Percentiles rank a stretch among this genome's conserved stretches.
phyloP scores from a whole-genome alignment of 2,888 invertebrate genomes.

The Xylophagus ater region DNA sequence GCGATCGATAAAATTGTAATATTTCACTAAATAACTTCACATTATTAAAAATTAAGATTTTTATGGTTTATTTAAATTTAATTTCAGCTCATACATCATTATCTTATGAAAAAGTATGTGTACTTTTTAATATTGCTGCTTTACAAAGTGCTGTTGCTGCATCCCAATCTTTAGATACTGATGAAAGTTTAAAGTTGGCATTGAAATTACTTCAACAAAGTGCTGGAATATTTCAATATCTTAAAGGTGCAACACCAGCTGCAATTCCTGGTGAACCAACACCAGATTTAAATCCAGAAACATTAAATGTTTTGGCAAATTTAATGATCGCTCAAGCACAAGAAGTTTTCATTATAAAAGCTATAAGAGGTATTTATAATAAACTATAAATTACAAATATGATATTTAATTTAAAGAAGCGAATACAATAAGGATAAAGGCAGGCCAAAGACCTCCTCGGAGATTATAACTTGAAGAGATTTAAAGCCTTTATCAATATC shows the following conservation, averaged over 20 bases:
- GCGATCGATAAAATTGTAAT: no score
- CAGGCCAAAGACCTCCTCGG: no score
- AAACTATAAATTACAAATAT: no score
- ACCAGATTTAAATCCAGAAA: slow-evolving; percentile 88
- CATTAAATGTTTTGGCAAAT: slow-evolving; percentile 70
- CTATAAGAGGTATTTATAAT: slow-evolving; percentile 57
- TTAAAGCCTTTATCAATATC: no score
- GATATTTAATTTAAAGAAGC: no score
- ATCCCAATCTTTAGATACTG: slow-evolving; percentile 72
- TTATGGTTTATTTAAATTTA: slow-evolving; percentile 13
- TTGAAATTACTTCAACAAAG: slow-evolving; percentile 90
- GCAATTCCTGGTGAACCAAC: slow-evolving; percentile 92
- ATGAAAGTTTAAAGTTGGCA: slow-evolving; percentile 86
- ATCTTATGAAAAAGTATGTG: slow-evolving; percentile 86
- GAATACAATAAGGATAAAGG: no score
- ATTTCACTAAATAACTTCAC: no score
- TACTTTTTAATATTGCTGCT: slow-evolving; percentile 93
- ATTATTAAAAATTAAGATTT: no score
- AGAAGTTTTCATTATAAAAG: slow-evolving; percentile 93
- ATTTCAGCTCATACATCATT: slow-evolving; percentile 73
- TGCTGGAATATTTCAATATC: slow-evolving; percentile 76
- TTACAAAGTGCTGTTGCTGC: slow-evolving; percentile 82
- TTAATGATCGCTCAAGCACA: slow-evolving; percentile 98
- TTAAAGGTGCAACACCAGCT: slow-evolving; percentile 69
- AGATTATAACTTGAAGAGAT: no score